Percentiles rank a stretch among this genome's conserved stretches.
Conservation (phyloP, 92 coral and sea anemone species). For the Phenganax marumi region DNA sequence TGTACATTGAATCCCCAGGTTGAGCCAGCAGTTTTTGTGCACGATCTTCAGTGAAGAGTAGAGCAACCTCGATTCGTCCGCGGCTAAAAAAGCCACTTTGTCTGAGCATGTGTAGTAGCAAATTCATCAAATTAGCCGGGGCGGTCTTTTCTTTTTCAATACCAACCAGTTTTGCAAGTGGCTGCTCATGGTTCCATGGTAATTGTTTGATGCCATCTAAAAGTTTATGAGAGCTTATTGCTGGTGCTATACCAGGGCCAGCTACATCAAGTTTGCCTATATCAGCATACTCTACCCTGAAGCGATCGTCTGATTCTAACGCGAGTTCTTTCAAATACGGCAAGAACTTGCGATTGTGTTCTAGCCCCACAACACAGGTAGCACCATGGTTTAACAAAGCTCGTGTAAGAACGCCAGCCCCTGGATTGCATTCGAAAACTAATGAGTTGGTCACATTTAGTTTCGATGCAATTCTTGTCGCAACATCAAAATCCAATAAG, state of each 20-base stretch:
- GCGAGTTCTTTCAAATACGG: constrained; percentile 60
- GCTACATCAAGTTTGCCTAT: constrained; percentile 91
- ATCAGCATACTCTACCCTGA: constrained; percentile 69
- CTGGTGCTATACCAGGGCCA: constrained; percentile 70
- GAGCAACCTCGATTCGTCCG: constrained; percentile 81
- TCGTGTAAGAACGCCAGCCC: constrained; percentile 74
- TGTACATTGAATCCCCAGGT: constrained; percentile 77
- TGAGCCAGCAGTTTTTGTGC: constrained; percentile 76
- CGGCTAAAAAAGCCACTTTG: constrained; percentile 74
- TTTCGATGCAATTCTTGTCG: constrained; percentile 64
- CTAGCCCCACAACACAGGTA: constrained; percentile 72
- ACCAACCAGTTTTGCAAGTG: constrained; percentile 84
- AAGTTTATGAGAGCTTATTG: constrained; percentile 74
- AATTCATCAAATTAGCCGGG: constrained; percentile 71
- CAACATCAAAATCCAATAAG: constrained; percentile 66
- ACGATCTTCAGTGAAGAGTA: constrained; percentile 79
- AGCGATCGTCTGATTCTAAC: constrained; percentile 41
- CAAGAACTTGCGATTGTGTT: constrained; percentile 80
- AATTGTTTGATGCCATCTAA: constrained; percentile 52
- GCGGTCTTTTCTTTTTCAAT: constrained; percentile 66
- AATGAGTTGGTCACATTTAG: constrained; percentile 60
- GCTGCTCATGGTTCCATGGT: constrained; percentile 67
- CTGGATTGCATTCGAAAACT: constrained; percentile 76
- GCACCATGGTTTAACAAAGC: constrained; percentile 86
- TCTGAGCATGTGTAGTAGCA: constrained; percentile 65